phyloP scores from a whole-genome alignment of 2,888 invertebrate genomes.

The Agonum fuliginosum region DNA sequence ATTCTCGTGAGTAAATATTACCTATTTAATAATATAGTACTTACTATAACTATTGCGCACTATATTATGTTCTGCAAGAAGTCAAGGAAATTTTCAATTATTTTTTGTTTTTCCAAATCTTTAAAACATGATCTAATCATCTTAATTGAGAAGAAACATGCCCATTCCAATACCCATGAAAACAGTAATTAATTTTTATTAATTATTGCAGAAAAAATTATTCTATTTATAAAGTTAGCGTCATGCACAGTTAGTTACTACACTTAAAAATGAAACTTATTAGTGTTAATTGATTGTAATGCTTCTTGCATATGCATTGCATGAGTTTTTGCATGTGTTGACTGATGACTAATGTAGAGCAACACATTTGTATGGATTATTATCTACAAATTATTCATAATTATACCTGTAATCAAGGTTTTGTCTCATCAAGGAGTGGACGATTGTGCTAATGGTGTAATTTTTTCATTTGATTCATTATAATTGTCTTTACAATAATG shows the following conservation, averaged over 20 bases:
- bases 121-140: background rate
- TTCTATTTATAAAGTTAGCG: background rate
- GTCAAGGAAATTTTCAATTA: too few relatives aligned
- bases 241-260: background rate
- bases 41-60: too few relatives aligned
- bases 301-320: background rate
- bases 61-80: too few relatives aligned
- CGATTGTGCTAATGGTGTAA: background rate
- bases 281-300: background rate
- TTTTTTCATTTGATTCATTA: background rate
- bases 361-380: slow-evolving; percentile 8
- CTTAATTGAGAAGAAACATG: background rate
- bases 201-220: background rate
- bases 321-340: background rate
- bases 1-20: too few relatives aligned
- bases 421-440: slow-evolving; percentile 13
- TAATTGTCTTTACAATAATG: too few relatives aligned
- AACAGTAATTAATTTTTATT: background rate
- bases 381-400: slow-evolving; percentile 7
- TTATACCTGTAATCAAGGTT: slow-evolving; percentile 10
- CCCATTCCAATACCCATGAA: background rate
- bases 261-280: slow-evolving; percentile 4
- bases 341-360: slow-evolving; percentile 6
- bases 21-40: too few relatives aligned
- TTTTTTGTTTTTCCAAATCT: background rate